phyloP scores from a whole-genome alignment of 2,113 vertebrate genomes.

The Limanda limanda region DNA sequence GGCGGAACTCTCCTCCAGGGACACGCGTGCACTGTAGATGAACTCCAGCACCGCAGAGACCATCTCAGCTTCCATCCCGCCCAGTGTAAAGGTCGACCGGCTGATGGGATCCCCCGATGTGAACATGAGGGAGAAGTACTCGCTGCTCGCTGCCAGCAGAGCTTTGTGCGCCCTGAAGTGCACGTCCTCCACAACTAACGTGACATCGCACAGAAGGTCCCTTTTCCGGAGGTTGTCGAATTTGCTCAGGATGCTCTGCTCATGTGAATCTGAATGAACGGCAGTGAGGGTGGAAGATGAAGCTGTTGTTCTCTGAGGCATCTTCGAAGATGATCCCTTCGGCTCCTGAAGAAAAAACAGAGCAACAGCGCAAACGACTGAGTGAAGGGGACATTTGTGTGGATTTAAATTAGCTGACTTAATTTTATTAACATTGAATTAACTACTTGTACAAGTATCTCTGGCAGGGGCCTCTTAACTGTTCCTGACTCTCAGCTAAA shows the following conservation, averaged over 20 bases:
- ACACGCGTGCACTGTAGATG: constrained; percentile 92
- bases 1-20: constrained; percentile 81
- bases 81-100: constrained; percentile 86
- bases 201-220: constrained; percentile 93
- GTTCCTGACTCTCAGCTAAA: no score
- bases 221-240: constrained; percentile 89
- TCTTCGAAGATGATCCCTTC: constrained; percentile 55
- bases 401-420: no score
- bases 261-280: constrained; percentile 88
- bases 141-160: constrained; percentile 95
- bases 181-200: constrained; percentile 90
- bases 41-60: constrained; percentile 91
- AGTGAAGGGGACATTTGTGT: no score
- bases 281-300: constrained; percentile 65
- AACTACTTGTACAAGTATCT: no score
- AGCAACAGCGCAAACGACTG: no score
- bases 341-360: background rate
- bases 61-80: constrained; percentile 87
- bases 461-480: no score
- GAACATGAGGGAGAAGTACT: constrained; percentile 95
- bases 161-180: constrained; percentile 95
- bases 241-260: constrained; percentile 87
- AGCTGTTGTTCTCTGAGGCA: constrained; percentile 76
- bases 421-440: no score
- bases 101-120: constrained; percentile 83